phyloP scores from a whole-genome alignment of 2,113 vertebrate species.

The Hystrix cristata region DNA sequence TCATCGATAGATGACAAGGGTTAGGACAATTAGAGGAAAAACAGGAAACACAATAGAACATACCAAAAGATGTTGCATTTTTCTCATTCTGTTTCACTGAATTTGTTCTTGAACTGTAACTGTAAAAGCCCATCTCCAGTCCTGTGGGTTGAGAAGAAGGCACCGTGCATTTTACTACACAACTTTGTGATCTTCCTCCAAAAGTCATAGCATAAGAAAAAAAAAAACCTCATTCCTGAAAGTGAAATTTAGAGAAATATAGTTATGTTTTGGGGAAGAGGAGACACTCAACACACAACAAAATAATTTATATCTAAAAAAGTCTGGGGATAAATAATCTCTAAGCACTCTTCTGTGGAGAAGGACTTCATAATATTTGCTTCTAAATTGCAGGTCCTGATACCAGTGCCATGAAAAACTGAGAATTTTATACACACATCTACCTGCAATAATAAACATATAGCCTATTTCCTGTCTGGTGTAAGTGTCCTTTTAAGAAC shows the following conservation, averaged over 20 bases:
- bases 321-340: background rate
- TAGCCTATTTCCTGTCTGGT: background rate
- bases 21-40: background rate
- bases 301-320: background rate
- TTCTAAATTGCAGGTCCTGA: background rate
- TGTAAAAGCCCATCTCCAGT: background rate
- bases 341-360: background rate
- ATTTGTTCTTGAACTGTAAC: background rate
- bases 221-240: background rate
- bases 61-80: background rate
- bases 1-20: background rate
- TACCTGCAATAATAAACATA: background rate
- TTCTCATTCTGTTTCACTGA: background rate
- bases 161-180: background rate
- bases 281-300: background rate
- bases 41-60: background rate
- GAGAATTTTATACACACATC: slow-evolving; percentile 31
- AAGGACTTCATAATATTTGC: background rate
- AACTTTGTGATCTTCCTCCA: background rate
- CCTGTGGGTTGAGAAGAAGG: background rate
- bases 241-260: background rate
- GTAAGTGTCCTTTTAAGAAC: background rate
- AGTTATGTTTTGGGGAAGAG: background rate
- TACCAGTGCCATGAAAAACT: background rate
- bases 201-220: background rate